phyloP scores from a whole-genome alignment of 2,797 vertebrate species.

The Myiotriccus ornatus region DNA sequence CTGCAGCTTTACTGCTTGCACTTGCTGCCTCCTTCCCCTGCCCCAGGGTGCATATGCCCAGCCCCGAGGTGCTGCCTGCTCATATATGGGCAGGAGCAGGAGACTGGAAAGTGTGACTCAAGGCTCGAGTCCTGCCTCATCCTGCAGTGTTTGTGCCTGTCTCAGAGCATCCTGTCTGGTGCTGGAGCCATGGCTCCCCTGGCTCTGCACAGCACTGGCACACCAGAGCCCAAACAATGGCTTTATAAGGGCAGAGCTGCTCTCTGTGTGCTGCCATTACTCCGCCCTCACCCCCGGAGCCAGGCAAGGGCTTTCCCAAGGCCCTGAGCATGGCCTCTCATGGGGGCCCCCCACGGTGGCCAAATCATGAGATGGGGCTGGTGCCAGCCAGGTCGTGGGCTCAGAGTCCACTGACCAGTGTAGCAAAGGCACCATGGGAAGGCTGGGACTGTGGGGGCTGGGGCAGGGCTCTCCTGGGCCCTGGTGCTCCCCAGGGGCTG shows the following conservation, averaged over 20 bases:
- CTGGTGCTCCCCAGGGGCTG: background rate
- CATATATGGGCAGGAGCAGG: conserved; percentile 75
- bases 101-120: conserved; percentile 80
- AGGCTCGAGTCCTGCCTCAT: conserved; percentile 8
- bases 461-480: background rate
- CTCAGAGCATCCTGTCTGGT: conserved; percentile 47
- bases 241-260: conserved; percentile 75
- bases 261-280: background rate
- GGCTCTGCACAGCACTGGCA: background rate
- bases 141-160: conserved; percentile 66
- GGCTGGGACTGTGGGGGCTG: too few relatives aligned
- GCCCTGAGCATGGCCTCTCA: fast-evolving
- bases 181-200: background rate
- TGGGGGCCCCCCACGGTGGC: fast-evolving
- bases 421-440: background rate
- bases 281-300: background rate
- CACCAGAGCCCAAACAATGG: conserved; percentile 63
- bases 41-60: background rate
- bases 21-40: background rate
- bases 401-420: fast-evolving
- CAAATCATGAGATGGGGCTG: background rate
- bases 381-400: background rate
- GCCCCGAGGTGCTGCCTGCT: conserved; percentile 3
- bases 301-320: background rate
- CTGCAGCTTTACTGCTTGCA: background rate